phyloP scores from a whole-genome alignment of 2,888 invertebrate genomes.

The Pemphredon lugubris region DNA sequence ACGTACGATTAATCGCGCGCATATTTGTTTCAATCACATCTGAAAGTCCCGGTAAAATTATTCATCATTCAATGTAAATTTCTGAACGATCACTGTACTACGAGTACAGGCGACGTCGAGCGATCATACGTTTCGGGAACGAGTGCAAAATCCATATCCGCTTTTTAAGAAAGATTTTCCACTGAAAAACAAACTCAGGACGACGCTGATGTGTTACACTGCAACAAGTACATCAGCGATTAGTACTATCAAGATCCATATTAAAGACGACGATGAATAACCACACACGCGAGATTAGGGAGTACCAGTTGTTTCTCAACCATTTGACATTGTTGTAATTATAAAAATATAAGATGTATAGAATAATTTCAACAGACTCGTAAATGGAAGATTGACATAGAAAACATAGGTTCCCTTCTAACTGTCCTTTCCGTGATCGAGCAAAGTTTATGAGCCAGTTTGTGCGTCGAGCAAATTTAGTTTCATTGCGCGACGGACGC shows the following conservation, averaged over 20 bases:
- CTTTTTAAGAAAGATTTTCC: not conserved
- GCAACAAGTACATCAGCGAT: constrained; percentile 1
- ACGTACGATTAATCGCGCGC: not conserved
- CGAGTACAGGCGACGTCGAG: no score
- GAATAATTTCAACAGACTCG: constrained; percentile 36
- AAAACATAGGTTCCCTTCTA: not conserved
- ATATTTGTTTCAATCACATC: not conserved
- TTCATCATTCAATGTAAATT: no score
- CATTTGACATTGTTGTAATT: constrained; percentile 40
- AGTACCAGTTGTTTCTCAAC: constrained; percentile 37
- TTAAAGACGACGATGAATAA: constrained; percentile 10
- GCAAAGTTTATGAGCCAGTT: not conserved
- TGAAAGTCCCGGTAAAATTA: no score
- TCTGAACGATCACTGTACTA: no score
- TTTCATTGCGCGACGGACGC: no score
- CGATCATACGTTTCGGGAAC: not conserved
- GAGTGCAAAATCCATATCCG: not conserved
- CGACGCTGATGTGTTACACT: not conserved
- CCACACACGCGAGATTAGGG: not conserved
- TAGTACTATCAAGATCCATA: constrained; percentile 14
- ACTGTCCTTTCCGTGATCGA: constrained; percentile 8
- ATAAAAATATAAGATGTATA: constrained; percentile 50
- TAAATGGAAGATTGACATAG: constrained; percentile 40
- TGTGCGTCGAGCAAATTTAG: constrained; percentile 6
- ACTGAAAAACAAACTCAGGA: not conserved